Percentiles rank a stretch among this genome's conserved stretches.
Evolutionary conservation across 2,797 vertebrate species (phyloP).

Genomic region (Onychomys arenicola): DNA sequence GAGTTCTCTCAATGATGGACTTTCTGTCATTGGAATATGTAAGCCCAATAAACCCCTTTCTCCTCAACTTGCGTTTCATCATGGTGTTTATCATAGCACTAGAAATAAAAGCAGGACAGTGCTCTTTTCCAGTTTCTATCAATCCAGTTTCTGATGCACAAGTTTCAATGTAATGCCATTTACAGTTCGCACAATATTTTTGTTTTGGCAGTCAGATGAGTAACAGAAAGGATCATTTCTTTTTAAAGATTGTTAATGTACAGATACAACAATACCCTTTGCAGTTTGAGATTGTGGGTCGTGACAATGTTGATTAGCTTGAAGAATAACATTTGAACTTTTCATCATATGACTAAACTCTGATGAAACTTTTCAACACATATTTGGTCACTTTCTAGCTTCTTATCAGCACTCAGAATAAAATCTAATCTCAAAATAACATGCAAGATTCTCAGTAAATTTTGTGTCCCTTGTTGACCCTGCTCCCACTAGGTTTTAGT

Average conservation of each 20-base stretch:
- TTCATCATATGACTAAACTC: neutral
- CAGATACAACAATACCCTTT: constrained; percentile 1
- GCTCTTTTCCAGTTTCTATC: neutral
- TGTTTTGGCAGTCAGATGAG: neutral
- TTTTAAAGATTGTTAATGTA: constrained; percentile 49
- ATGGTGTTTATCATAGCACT: neutral
- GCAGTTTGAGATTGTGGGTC: neutral
- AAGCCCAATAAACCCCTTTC: neutral
- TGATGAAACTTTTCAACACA: neutral
- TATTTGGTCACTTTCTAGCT: neutral
- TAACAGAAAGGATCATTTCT: neutral
- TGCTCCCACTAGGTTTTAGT: neutral
- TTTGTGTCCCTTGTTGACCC: neutral
- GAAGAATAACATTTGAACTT: constrained; percentile 7
- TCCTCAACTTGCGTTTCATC: neutral
- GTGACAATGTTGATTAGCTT: neutral
- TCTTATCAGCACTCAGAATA: neutral
- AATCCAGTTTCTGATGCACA: neutral
- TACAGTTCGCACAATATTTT: constrained; percentile 17
- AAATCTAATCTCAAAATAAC: constrained; percentile 24
- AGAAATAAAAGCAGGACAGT: neutral
- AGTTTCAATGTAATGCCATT: neutral
- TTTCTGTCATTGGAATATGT: neutral
- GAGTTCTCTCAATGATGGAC: neutral
- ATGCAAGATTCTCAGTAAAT: neutral